Percentiles rank a stretch among this genome's conserved stretches.
These are phyloP conservation scores for Adelges cooleyi DNA, from an alignment of 1,140 invertebrate genomes.

Conservation along the genomic window DNA sequence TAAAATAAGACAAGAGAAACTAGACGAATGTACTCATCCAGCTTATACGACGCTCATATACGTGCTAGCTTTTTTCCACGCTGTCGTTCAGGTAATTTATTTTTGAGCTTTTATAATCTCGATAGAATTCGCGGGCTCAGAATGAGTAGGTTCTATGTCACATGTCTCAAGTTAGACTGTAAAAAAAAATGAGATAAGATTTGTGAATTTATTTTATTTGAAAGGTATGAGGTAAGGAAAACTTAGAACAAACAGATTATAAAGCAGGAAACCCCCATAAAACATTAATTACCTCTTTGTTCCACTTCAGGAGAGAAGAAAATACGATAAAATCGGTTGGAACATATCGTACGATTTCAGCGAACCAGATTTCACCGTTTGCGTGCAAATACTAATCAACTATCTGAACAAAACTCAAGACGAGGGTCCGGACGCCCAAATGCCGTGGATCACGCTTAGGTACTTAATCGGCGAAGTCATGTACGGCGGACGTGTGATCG, in stretches of 20 bases:
- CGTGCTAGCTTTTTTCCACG: conserved; percentile 80
- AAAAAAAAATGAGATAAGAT: too few relatives aligned
- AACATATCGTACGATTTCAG: conserved; percentile 88
- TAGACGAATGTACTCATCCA: conserved; percentile 59
- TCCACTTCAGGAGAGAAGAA: conserved; percentile 57
- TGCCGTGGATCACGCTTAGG: conserved; percentile 80
- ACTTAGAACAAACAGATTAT: too few relatives aligned
- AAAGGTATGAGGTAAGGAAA: too few relatives aligned
- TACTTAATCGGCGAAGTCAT: conserved; percentile 87
- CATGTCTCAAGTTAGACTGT: too few relatives aligned
- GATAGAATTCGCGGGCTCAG: too few relatives aligned
- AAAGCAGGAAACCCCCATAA: too few relatives aligned
- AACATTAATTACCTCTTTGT: too few relatives aligned
- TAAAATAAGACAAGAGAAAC: conserved; percentile 57
- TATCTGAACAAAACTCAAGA: conserved; percentile 49
- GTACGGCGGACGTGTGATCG: conserved; percentile 84
- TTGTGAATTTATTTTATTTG: too few relatives aligned
- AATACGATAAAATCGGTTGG: conserved; percentile 88
- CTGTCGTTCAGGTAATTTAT: conserved; percentile 62
- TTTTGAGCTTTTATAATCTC: too few relatives aligned
- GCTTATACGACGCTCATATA: conserved; percentile 67
- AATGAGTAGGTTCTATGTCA: too few relatives aligned
- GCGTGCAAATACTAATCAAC: conserved; percentile 65
- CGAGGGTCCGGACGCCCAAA: conserved; percentile 36
- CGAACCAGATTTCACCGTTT: conserved; percentile 80